These are phyloP conservation scores for Macropis europaea DNA, from an alignment of 2,888 invertebrate species.

Conservation along the genomic window DNA sequence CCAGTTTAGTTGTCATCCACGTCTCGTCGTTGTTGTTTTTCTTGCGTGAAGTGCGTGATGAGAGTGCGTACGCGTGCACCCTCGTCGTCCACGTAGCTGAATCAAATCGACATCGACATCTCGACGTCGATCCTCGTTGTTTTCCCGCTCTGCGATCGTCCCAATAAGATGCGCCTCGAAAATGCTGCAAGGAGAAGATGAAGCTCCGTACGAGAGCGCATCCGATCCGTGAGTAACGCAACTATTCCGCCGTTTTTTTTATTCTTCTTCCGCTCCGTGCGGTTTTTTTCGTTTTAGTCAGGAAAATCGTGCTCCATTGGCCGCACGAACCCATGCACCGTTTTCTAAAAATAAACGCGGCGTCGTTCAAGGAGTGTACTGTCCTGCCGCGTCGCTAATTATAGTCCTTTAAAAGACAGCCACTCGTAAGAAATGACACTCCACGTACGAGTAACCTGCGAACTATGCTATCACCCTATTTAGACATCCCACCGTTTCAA, in stretches of 20 bases:
- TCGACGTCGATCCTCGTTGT: constrained; percentile 6
- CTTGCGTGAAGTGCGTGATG: constrained; percentile 42
- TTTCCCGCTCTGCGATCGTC: constrained; percentile 37
- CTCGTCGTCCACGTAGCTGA: constrained; percentile 21
- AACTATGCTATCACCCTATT: constrained; percentile 17
- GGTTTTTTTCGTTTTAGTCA: constrained; percentile 12
- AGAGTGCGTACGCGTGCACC: constrained; percentile 42
- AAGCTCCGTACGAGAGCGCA: constrained; percentile 72
- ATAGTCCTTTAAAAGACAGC: constrained; percentile 59
- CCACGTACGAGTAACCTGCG: constrained; percentile 21
- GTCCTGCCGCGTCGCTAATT: constrained; percentile 61
- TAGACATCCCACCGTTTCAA: background rate
- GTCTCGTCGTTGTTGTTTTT: constrained; percentile 49
- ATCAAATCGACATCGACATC: too few relatives aligned
- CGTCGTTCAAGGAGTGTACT: constrained; percentile 55
- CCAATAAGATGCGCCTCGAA: constrained; percentile 69
- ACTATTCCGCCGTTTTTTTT: too few relatives aligned
- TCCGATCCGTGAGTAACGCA: constrained; percentile 69
- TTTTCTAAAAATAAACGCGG: constrained; percentile 62
- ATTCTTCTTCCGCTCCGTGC: background rate
- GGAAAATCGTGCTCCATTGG: too few relatives aligned
- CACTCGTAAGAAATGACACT: constrained; percentile 43
- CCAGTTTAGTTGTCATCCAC: constrained; percentile 59
- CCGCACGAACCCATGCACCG: constrained; percentile 28
- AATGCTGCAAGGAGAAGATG: constrained; percentile 77